Evolutionary conservation across 2,888 invertebrate genomes (phyloP).

Genomic region (Amiota mariae): DNA sequence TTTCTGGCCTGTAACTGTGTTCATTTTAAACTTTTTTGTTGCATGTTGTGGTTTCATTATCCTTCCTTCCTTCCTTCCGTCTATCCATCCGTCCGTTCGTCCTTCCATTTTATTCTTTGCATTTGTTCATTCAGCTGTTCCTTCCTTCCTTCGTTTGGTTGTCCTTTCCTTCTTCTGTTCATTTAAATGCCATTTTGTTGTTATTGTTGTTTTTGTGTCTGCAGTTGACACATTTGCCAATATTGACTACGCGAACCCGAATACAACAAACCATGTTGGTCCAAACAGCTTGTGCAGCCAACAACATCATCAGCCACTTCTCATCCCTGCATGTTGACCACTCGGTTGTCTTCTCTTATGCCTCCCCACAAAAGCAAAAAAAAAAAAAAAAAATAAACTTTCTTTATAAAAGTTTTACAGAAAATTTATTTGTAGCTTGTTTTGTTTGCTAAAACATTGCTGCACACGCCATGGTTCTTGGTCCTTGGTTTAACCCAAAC

Average conservation of each 20-base stretch:
- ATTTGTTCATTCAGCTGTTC: neutral
- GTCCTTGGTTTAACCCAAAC: slow-evolving; percentile 6
- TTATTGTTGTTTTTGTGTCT: slow-evolving; percentile 36
- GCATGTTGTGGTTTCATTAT: slow-evolving; percentile 61
- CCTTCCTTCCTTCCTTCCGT: slow-evolving; percentile 55
- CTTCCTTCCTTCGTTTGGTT: neutral
- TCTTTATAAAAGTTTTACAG: slow-evolving; percentile 25
- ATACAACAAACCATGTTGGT: too few species aligned
- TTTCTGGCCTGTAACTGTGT: slow-evolving; percentile 5
- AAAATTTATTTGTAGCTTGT: slow-evolving; percentile 24
- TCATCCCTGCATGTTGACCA: too few species aligned
- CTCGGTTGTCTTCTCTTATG: neutral
- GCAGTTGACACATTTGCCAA: slow-evolving; percentile 66
- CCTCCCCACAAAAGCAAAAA: slow-evolving; percentile 9
- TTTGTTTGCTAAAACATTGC: slow-evolving; percentile 23
- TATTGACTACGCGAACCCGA: slow-evolving; percentile 53
- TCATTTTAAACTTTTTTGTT: slow-evolving; percentile 55
- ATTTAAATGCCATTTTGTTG: slow-evolving; percentile 35
- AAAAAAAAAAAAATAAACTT: slow-evolving; percentile 32
- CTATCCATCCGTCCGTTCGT: slow-evolving; percentile 51
- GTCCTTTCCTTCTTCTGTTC: slow-evolving; percentile 7
- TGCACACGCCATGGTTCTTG: neutral
- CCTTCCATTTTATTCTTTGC: slow-evolving; percentile 31
- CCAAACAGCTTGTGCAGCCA: neutral
- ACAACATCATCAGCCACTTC: neutral